A percentile compares a stretch with the other conserved stretches of the same genome.
Conservation (phyloP, 2,797 vertebrate genomes). For the Hozukius guyotensis region DNA sequence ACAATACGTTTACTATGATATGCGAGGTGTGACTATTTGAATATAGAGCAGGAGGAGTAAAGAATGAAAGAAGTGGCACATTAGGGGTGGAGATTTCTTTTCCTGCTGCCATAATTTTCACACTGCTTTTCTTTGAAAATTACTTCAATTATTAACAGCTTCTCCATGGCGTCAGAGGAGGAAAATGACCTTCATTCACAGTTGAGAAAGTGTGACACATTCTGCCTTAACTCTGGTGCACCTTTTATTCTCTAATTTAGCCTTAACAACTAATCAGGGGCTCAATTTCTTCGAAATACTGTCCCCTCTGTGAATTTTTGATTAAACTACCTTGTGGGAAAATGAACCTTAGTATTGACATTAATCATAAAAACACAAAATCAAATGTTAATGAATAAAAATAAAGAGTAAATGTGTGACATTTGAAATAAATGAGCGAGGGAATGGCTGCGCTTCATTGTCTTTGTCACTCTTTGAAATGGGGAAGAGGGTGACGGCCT, state of each 20-base stretch:
- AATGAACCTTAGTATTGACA: neutral
- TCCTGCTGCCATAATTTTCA: conserved; percentile 28
- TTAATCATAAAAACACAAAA: neutral
- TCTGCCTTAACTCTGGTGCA: conserved; percentile 10
- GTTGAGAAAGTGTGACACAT: conserved; percentile 39
- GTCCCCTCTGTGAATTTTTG: neutral
- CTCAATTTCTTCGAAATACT: neutral
- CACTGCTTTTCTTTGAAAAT: conserved; percentile 45
- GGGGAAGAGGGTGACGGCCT: neutral
- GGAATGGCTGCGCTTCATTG: neutral
- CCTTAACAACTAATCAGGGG: conserved; percentile 15
- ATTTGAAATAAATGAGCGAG: neutral
- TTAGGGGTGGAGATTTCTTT: neutral
- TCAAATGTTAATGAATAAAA: conserved; percentile 2
- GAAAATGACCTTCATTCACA: conserved; percentile 26
- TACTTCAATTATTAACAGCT: conserved; percentile 52
- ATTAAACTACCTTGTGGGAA: neutral
- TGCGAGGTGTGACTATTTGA: conserved; percentile 3
- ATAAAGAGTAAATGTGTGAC: neutral
- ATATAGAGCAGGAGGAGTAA: conserved; percentile 10
- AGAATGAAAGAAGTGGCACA: conserved; percentile 1
- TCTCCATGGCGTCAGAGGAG: neutral
- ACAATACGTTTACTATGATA: neutral
- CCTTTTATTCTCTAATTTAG: conserved; percentile 36
- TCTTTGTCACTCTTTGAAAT: conserved; percentile 13